Percentiles rank a stretch among this genome's conserved stretches.
Evolutionary conservation across 2,888 invertebrate genomes (phyloP).

Genomic region (Thecocarcelia acutangulata): DNA sequence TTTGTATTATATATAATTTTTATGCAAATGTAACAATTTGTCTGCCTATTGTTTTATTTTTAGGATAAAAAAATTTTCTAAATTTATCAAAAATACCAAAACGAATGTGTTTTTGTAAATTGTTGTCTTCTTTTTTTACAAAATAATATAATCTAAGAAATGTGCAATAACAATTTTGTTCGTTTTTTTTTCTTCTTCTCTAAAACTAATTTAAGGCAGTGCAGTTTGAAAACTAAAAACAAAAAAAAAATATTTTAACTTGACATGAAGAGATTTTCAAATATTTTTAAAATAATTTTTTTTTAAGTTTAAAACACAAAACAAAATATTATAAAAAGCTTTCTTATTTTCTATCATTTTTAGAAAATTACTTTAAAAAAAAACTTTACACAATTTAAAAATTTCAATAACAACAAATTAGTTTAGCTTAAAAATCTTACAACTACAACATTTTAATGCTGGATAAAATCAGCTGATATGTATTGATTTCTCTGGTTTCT

Average conservation of each 20-base stretch:
- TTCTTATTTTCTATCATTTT: conserved; percentile 9
- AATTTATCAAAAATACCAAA: conserved; percentile 47
- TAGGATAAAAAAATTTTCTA: conserved; percentile 37
- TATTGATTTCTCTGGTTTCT: conserved; percentile 78
- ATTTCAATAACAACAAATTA: conserved; percentile 47
- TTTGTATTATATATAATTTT: conserved; percentile 8
- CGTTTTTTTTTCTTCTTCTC: conserved; percentile 31
- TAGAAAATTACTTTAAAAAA: conserved; percentile 32
- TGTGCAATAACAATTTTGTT: conserved; percentile 57
- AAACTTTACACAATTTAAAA: background rate
- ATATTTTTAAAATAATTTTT: conserved; percentile 18
- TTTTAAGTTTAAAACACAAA: background rate
- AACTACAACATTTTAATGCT: conserved; percentile 65
- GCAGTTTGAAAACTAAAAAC: conserved; percentile 54
- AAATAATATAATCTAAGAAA: conserved; percentile 60
- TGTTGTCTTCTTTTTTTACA: conserved; percentile 43
- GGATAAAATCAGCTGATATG: conserved; percentile 77
- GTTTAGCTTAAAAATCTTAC: conserved; percentile 30
- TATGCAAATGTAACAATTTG: conserved; percentile 54
- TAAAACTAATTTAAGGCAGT: conserved; percentile 63
- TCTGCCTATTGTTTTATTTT: conserved; percentile 3
- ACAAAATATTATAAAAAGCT: background rate
- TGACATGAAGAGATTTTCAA: too few relatives aligned
- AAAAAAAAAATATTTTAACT: conserved; percentile 14
- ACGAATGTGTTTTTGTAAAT: background rate